Evolutionary conservation across 2,797 vertebrate species (phyloP).

Genomic region (Triplophysa yarkandensis): DNA sequence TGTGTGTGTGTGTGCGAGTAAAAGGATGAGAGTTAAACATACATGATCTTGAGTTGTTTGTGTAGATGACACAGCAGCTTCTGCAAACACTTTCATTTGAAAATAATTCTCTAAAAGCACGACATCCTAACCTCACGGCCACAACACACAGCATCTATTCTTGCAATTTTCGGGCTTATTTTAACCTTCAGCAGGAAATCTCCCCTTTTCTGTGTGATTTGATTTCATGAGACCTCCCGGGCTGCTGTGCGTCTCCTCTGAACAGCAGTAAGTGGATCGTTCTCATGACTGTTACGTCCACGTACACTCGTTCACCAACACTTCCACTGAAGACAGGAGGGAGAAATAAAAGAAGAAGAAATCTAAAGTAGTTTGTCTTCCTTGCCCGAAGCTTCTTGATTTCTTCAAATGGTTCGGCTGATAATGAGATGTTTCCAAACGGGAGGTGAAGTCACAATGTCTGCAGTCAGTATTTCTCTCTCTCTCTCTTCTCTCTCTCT

Average conservation of each 20-base stretch:
- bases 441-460: constrained; percentile 17
- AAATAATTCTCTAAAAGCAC: constrained; percentile 56
- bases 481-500: constrained; percentile 48
- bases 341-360: constrained; percentile 14
- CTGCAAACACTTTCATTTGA: constrained; percentile 45
- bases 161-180: constrained; percentile 24
- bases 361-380: constrained; percentile 40
- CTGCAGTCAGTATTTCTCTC: constrained; percentile 8
- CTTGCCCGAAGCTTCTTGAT: constrained; percentile 50
- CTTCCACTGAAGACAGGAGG: constrained; percentile 24
- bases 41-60: neutral
- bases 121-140: constrained; percentile 12
- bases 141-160: constrained; percentile 4
- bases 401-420: constrained; percentile 36
- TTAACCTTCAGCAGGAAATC: constrained; percentile 51
- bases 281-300: neutral
- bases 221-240: constrained; percentile 43
- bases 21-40: neutral
- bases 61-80: neutral
- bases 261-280: constrained; percentile 53
- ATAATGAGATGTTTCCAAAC: constrained; percentile 56
- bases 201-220: constrained; percentile 40
- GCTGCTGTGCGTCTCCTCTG: constrained; percentile 36
- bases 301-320: constrained; percentile 12
- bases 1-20: neutral